Evolutionary conservation across 2,113 vertebrate species (phyloP).

Genomic region (Poicephalus gulielmi): DNA sequence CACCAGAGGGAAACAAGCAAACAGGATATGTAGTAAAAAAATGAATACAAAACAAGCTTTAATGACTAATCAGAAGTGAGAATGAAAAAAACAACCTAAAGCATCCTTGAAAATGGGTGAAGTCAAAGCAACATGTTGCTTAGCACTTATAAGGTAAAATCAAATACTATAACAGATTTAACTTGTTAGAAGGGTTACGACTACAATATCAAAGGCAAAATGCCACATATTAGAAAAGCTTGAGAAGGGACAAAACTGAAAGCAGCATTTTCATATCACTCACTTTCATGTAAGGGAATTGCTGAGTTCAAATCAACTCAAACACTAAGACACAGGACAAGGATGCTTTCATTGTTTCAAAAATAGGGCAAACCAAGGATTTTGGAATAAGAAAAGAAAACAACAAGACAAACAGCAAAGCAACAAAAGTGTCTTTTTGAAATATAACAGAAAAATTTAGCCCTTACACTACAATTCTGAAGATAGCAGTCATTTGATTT

Average conservation of each 20-base stretch:
- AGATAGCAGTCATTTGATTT: background rate
- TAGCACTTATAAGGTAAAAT: background rate
- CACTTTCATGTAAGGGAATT: background rate
- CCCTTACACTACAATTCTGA: background rate
- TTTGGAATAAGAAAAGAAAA: background rate
- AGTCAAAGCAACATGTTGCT: background rate
- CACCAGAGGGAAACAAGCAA: background rate
- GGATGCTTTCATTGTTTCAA: background rate
- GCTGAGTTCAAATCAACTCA: background rate
- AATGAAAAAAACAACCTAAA: background rate
- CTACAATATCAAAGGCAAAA: background rate
- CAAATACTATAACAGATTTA: background rate
- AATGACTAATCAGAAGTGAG: background rate
- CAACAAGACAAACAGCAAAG: background rate
- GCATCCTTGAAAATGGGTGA: background rate
- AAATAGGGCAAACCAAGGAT: background rate
- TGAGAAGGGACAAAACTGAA: background rate
- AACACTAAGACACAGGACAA: background rate
- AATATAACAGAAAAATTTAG: background rate
- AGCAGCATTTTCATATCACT: rapidly evolving
- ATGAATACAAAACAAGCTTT: background rate
- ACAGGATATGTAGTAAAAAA: background rate
- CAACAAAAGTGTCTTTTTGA: background rate
- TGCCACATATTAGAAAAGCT: background rate
- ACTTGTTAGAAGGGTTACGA: background rate